phyloP scores from a whole-genome alignment of 2,797 vertebrate species.

The Sandelia bainsii region DNA sequence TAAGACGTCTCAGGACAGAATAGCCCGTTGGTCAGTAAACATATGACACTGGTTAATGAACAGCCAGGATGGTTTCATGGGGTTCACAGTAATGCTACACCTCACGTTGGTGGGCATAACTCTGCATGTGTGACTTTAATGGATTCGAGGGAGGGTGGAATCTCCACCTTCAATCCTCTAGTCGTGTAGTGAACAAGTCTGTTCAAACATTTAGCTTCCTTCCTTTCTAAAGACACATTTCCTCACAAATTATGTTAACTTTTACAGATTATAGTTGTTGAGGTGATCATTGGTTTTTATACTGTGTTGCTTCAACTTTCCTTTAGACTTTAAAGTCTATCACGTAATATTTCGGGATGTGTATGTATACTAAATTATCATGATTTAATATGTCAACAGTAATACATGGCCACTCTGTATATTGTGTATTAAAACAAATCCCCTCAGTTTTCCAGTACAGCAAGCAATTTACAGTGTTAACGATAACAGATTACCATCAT shows the following conservation, averaged over 20 bases:
- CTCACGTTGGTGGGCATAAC: slow-evolving; percentile 70
- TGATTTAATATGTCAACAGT: not conserved
- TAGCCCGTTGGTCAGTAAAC: slow-evolving; percentile 61
- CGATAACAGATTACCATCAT: too few relatives aligned
- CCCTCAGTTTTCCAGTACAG: too few relatives aligned
- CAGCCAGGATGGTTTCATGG: slow-evolving; percentile 70
- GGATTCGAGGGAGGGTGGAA: slow-evolving; percentile 60
- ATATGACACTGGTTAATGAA: slow-evolving; percentile 74
- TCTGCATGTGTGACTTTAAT: slow-evolving; percentile 80
- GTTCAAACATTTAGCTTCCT: slow-evolving; percentile 67
- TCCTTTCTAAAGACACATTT: slow-evolving; percentile 49
- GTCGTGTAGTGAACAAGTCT: slow-evolving; percentile 58
- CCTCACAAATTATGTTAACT: slow-evolving; percentile 55
- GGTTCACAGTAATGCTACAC: slow-evolving; percentile 79
- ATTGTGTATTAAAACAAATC: too few relatives aligned
- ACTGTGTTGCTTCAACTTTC: slow-evolving; percentile 26
- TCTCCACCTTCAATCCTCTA: slow-evolving; percentile 44
- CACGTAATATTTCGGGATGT: slow-evolving; percentile 5
- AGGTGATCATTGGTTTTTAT: slow-evolving; percentile 23
- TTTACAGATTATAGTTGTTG: slow-evolving; percentile 59
- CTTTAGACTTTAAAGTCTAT: slow-evolving; percentile 17
- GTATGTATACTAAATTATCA: not conserved
- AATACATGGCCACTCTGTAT: not conserved
- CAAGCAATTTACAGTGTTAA: too few relatives aligned
- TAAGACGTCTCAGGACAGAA: slow-evolving; percentile 60